These are phyloP conservation scores for Dinoponera quadriceps DNA, from an alignment of 1,140 invertebrate genomes.

Conservation along the genomic window DNA sequence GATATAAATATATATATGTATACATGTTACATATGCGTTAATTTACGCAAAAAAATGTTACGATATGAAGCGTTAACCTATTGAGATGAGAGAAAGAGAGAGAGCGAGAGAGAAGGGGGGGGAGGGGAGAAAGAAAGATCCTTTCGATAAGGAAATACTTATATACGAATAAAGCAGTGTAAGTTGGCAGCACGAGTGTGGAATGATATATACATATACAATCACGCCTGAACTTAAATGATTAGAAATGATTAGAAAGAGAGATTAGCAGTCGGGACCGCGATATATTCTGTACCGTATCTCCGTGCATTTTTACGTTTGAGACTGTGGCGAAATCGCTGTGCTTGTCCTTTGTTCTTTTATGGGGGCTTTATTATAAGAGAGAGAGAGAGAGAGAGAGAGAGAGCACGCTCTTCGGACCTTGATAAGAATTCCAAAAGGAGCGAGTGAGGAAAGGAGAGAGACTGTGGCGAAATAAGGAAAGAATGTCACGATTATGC, in stretches of 20 bases:
- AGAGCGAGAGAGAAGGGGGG: too few relatives aligned
- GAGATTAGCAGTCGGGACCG: neutral
- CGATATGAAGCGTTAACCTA: conserved; percentile 18
- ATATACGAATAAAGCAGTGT: conserved; percentile 38
- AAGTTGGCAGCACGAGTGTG: too few relatives aligned
- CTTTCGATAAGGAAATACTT: conserved; percentile 35
- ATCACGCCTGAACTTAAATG: neutral
- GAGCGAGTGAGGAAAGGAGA: neutral
- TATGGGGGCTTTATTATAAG: conserved; percentile 44
- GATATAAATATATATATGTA: conserved; percentile 30
- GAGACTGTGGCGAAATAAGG: neutral
- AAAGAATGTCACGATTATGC: neutral
- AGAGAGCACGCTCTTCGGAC: neutral
- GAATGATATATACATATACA: conserved; percentile 36
- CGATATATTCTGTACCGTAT: conserved; percentile 14
- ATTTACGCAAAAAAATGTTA: conserved; percentile 31
- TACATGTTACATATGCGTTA: conserved; percentile 55
- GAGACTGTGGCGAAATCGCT: conserved; percentile 33
- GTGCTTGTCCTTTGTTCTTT: conserved; percentile 58
- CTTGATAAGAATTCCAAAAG: conserved; percentile 23
- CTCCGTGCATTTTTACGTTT: conserved; percentile 4
- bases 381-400: too few relatives aligned
- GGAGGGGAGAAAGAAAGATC: too few relatives aligned
- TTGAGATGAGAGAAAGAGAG: conserved; percentile 2
- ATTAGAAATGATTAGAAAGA: neutral